Evolutionary conservation across 2,888 invertebrate species (phyloP).

Genomic region (Orthonevra nobilis): DNA sequence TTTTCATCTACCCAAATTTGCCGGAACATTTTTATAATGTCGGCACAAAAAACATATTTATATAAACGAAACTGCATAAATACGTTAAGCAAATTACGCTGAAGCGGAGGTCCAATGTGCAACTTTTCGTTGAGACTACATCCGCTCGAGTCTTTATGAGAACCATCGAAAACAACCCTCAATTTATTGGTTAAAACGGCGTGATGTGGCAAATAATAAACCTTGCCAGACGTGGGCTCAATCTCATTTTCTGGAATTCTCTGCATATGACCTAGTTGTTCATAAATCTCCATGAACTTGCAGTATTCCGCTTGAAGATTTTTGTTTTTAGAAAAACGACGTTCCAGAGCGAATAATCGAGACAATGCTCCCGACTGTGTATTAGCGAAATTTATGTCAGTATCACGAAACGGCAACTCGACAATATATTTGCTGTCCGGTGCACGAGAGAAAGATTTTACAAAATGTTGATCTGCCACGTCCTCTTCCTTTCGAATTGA

Average conservation of each 20-base stretch:
- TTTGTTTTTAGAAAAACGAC: not conserved
- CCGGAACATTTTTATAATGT: too few species aligned
- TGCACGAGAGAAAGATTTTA: too few species aligned
- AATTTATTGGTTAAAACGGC: constrained; percentile 4
- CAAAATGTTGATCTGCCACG: constrained; percentile 5
- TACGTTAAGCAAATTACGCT: constrained; percentile 1
- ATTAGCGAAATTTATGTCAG: constrained; percentile 13
- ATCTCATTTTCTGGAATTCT: not conserved
- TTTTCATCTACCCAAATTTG: too few species aligned
- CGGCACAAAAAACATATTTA: not conserved
- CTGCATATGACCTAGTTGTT: constrained; percentile 4
- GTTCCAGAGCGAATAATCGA: constrained; percentile 5
- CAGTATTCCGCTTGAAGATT: constrained; percentile 11
- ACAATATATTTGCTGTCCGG: too few species aligned
- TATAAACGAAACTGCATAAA: not conserved
- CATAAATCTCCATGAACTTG: constrained; percentile 14
- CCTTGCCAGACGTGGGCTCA: not conserved
- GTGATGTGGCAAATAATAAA: constrained; percentile 20
- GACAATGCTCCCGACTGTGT: not conserved
- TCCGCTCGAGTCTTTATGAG: not conserved
- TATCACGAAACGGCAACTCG: too few species aligned
- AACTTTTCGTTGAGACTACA: constrained; percentile 1
- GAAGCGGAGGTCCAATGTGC: not conserved
- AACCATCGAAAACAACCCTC: too few species aligned
- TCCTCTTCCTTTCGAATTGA: not conserved